Evolutionary conservation across 2,113 vertebrate species (phyloP).

Genomic region (Edolisoma coerulescens): DNA sequence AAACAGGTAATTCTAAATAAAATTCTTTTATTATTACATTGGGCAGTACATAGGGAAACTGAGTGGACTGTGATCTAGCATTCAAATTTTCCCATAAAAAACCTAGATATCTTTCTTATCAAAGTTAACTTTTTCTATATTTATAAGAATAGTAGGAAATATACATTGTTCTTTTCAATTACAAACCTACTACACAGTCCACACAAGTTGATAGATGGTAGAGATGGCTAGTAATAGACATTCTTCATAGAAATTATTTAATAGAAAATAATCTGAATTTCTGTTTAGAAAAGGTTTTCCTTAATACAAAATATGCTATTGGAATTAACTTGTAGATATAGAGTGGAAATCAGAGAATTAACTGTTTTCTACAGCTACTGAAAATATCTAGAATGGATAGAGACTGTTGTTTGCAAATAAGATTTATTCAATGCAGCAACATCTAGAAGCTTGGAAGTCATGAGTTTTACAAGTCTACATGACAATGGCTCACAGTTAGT

Average conservation of each 20-base stretch:
- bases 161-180: not conserved
- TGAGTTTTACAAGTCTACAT: not conserved
- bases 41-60: not conserved
- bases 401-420: not conserved
- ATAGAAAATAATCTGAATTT: not conserved
- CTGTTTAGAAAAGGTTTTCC: not conserved
- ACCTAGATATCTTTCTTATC: not conserved
- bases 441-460: not conserved
- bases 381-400: not conserved
- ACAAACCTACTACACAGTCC: not conserved
- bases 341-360: not conserved
- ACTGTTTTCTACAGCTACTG: not conserved
- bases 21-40: not conserved
- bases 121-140: not conserved
- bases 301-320: not conserved
- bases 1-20: slow-evolving; percentile 65
- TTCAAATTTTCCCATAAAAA: not conserved
- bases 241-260: not conserved
- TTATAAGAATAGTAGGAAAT: not conserved
- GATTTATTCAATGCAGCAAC: not conserved
- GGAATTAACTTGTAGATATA: not conserved
- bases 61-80: not conserved
- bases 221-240: not conserved
- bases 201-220: not conserved
- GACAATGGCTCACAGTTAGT: not conserved